Base-by-base conservation (phyloP, 2,888 invertebrate species). In the Carterocephalus palaemon region DNA sequence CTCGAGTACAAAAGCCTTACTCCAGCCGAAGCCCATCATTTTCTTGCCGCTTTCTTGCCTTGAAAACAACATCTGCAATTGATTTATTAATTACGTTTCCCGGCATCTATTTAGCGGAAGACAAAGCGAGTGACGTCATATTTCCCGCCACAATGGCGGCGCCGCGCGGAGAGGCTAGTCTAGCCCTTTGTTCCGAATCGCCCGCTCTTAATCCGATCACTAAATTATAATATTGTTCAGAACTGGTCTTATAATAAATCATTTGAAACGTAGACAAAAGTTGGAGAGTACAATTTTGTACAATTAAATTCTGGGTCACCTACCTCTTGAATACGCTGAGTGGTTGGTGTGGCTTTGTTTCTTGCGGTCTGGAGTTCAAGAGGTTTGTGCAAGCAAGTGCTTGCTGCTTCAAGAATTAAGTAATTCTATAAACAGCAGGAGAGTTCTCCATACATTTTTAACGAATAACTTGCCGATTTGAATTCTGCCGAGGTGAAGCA, bases 61-160 rank as follows among this genome's bases (percentile, higher is more conserved):
- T 29, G 36, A 43, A 36, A 43, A 36, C 43, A 36, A 29, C 43
- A 29, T 43, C 43, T 43, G 43, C 43, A 43, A 43, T 43, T 43
- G 43, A 43, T 43, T 43, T 43, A 43, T 36, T 43, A 43, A 43
- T 43, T 43, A 43, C 34, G 34, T 36, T 43, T 43, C 43, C 16
- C 22, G 36, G 34, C 23, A 15, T 29, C 43, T 43, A 43, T 43
- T 36, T 36, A 36, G 43, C 28, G 42, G 41, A 34, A 29, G 28
- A 45, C 43, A 37, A 45, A 31, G 36, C 26, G 19, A 29, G 16
- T 29, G 43, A 43, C 42, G 42, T 43, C 34, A 43, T 36, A 43
- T 29, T 43, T 43, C 42, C 29, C 28, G 16, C 36, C 43, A 37
- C 43, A 43, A 43, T 43, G 34, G 13, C 29, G 28, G 15, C 43